Base-by-base conservation (phyloP, 2,113 vertebrate species). In the Sprattus sprattus region DNA sequence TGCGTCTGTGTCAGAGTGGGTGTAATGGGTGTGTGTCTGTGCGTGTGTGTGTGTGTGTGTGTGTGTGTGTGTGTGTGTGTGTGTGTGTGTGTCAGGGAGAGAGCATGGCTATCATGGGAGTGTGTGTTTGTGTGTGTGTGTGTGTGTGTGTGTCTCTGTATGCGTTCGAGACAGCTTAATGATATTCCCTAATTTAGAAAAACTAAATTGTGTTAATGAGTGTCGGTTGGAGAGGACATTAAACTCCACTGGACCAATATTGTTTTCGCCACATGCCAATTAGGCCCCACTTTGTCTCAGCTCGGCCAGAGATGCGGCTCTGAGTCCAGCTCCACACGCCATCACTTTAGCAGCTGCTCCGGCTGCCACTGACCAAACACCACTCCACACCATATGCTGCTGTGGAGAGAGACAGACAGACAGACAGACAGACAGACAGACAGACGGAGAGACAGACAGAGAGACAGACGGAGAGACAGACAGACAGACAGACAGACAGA, bases 301-400 rank as follows among this genome's bases (percentile, higher is more conserved):
- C 90, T 87, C 86, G 90, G 85, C 87, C 91, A 92, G 93, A 93
- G 91, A 94, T 92, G 91, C 91, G 92, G 87, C 90, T 87, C 64
- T 90, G 92, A 90, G 54, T 88, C 86, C 85, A 90, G 92, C 89
- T 89, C 91, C 91, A 91, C 89, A 86, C 87, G 83, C 57, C 54
- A 83, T 82, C 85, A 28, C 86, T 90, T 91, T 84, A 90, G 88
- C 89, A 92, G 92, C 89, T 92, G 91, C 54, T 89, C 85, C 57
- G 75, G 18, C 85, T 81, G n/a, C 75, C 20, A 60, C 5, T n/a
- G 81, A 82, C 84, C 28, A 89, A 90, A 83, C 81, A 46, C 80
- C 81, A 44, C 45, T 52, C 46, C 85, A 47, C 75, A 78, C 86
- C 88, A 87, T 86, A 82, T 88, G 86, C 78, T 87, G 25, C 22